These are phyloP conservation scores for Euphydryas editha DNA, from an alignment of 2,888 invertebrate genomes.

Conservation along the genomic window DNA sequence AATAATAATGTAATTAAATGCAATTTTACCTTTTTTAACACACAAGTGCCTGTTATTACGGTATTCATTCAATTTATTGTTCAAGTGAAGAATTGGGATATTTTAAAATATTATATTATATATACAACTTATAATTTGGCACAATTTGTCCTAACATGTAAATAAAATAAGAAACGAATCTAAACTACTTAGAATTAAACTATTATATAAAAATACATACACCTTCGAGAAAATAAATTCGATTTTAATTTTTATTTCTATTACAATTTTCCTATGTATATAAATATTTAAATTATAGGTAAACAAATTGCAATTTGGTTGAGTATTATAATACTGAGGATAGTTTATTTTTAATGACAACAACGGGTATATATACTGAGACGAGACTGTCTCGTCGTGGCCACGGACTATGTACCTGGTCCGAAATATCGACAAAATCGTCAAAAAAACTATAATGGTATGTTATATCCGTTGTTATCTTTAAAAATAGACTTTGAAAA, in stretches of 20 bases:
- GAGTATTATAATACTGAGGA: no score
- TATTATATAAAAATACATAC: neutral
- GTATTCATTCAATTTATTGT: neutral
- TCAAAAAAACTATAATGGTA: no score
- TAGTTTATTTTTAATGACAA: no score
- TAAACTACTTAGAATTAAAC: neutral
- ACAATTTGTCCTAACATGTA: neutral
- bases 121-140: no score
- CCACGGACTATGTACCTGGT: no score
- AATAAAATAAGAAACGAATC: neutral
- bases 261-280: neutral
- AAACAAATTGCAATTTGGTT: neutral
- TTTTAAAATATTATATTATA: neutral
- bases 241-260: neutral
- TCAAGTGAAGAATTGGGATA: neutral
- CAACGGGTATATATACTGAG: no score
- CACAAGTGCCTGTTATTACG: slow-evolving; percentile 24
- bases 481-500: no score
- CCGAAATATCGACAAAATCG: no score
- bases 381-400: no score
- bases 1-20: neutral
- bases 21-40: slow-evolving; percentile 3
- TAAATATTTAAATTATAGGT: neutral
- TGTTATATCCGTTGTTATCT: no score
- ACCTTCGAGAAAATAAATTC: neutral